Conservation (phyloP, 2,888 invertebrate genomes). For the Hypena proboscidalis region DNA sequence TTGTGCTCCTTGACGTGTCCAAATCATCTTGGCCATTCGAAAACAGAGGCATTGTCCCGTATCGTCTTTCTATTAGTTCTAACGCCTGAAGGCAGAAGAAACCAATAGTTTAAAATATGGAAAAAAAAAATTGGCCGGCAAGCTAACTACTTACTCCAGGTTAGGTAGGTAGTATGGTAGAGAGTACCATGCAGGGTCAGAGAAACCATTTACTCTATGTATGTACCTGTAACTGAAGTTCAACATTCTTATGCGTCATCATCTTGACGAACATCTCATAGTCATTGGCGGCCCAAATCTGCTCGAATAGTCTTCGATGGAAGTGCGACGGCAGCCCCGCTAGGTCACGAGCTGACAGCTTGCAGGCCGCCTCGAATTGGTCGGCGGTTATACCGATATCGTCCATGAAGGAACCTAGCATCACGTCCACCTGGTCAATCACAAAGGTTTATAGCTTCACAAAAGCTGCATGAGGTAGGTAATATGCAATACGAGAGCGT, state of each 20-base stretch:
- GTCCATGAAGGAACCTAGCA: constrained; percentile 96
- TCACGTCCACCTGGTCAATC: constrained; percentile 89
- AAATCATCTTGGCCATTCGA: constrained; percentile 73
- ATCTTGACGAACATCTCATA: constrained; percentile 94
- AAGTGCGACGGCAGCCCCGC: constrained; percentile 85
- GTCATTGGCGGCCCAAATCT: constrained; percentile 97
- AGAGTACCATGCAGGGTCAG: background rate
- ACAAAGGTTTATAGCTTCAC: background rate
- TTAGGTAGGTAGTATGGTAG: background rate
- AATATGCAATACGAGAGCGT: no score
- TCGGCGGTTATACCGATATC: constrained; percentile 95
- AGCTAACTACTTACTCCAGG: background rate
- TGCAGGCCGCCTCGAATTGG: constrained; percentile 94
- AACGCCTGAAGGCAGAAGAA: constrained; percentile 87
- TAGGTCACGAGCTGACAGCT: constrained; percentile 73
- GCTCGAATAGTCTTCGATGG: constrained; percentile 86
- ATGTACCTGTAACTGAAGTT: constrained; percentile 90
- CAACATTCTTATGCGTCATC: constrained; percentile 97
- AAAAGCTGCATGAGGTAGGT: no score
- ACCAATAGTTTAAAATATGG: background rate
- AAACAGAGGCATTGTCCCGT: constrained; percentile 88
- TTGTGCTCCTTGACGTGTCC: constrained; percentile 60
- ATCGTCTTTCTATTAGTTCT: constrained; percentile 92
- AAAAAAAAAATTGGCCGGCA: background rate
- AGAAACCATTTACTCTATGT: background rate